Conservation (phyloP, 1,140 invertebrate genomes). For the Zophobas atratus region DNA sequence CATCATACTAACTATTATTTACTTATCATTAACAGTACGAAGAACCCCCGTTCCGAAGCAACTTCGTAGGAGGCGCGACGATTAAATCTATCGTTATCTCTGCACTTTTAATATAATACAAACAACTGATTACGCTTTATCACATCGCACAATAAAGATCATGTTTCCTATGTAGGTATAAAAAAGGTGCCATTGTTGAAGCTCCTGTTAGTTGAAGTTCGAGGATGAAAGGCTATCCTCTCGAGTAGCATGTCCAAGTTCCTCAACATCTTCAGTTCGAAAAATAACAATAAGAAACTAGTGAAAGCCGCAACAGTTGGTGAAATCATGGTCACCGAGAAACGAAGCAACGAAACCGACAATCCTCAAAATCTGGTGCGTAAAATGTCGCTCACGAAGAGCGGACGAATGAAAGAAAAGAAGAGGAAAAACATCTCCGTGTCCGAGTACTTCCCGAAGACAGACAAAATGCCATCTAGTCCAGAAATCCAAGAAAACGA, state of each 20-base stretch:
- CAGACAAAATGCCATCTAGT: not conserved
- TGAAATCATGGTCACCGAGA: constrained; percentile 7
- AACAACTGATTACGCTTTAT: constrained; percentile 29
- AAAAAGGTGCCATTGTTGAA: constrained; percentile 23
- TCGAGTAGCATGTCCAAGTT: constrained; percentile 7
- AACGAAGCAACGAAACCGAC: not conserved
- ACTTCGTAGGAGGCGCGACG: not conserved
- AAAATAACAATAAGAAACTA: constrained; percentile 25
- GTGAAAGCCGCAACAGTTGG: constrained; percentile 10
- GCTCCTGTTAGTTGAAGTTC: constrained; percentile 34
- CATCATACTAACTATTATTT: too few species aligned
- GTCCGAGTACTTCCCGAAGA: constrained; percentile 24
- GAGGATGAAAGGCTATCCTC: constrained; percentile 4
- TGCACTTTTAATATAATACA: constrained; percentile 29
- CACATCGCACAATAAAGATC: constrained; percentile 24
- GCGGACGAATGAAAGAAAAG: constrained; percentile 32
- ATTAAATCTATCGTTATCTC: not conserved
- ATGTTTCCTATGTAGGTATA: constrained; percentile 6
- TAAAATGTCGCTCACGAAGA: constrained; percentile 20
- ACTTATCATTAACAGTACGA: too few species aligned
- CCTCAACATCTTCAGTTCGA: constrained; percentile 9
- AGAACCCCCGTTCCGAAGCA: too few species aligned
- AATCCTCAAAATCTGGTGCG: not conserved
- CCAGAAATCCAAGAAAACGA: not conserved
- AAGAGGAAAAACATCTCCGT: constrained; percentile 21